phyloP scores from a whole-genome alignment of 2,888 invertebrate species.

The Eupithecia insigniata region DNA sequence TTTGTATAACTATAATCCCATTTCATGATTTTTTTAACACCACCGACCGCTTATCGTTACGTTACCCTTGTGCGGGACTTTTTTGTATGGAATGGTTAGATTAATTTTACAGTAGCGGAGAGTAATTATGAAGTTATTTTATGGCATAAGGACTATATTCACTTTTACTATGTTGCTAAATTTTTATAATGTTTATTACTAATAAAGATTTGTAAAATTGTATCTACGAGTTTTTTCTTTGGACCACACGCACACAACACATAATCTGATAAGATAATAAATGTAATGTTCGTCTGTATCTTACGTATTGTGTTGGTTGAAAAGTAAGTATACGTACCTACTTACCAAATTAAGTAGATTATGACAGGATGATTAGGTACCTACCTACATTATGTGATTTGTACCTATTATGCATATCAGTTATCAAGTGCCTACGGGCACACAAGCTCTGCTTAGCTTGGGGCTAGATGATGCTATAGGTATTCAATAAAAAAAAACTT shows the following conservation, averaged over 20 bases:
- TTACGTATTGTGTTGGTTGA: neutral
- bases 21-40: slow-evolving; percentile 56
- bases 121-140: slow-evolving; percentile 29
- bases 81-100: slow-evolving; percentile 80
- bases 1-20: slow-evolving; percentile 52
- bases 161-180: slow-evolving; percentile 37
- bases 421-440: no score
- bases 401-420: no score
- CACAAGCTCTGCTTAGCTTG: no score
- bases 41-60: slow-evolving; percentile 39
- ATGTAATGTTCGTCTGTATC: neutral
- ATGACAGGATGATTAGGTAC: no score
- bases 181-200: slow-evolving; percentile 37
- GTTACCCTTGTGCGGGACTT: slow-evolving; percentile 73
- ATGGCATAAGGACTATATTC: slow-evolving; percentile 37
- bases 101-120: slow-evolving; percentile 45
- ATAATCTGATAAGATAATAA: neutral
- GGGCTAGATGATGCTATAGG: no score
- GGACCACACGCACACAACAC: neutral
- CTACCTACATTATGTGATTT: no score
- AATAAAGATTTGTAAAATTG: slow-evolving; percentile 33
- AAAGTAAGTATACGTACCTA: neutral
- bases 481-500: no score
- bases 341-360: neutral
- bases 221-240: slow-evolving; percentile 12